Evolutionary conservation across 1,140 invertebrate genomes (phyloP), one percentile per base, ranked within the genome.

Genomic region (Heterodera carotae): DNA sequence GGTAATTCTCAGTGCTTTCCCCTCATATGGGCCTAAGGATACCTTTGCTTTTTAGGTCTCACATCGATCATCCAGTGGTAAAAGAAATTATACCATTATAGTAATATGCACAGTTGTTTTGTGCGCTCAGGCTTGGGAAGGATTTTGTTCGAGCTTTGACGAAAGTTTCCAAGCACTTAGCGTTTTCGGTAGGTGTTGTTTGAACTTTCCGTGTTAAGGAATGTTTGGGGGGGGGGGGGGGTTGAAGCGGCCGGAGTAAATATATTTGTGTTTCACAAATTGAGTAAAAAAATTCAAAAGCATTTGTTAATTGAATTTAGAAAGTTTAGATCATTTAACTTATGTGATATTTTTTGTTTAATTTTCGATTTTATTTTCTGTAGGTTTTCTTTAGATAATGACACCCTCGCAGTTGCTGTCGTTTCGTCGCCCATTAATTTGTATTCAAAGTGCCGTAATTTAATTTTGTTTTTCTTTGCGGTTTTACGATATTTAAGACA

Each of bases 61-160:
- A 60, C 25, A 67, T 86, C 18, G 85, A 86, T 39, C 69, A 62
- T 36, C 86, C 85, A 18, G 48, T 85, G 2, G 39, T 43, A 6
- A 8, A 43, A 43, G 39, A 39, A 43, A 8, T 43, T 43, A 12
- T 12, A 43, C 6, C 12, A 43, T 43, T 43, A 43, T 43, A 43
- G n/a, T 43, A 43, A 43, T 43, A 43, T 8, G 12, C 0, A 43
- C 39, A 43, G 6, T 43, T 43, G 39, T 6, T 43, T 43, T 43
- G n/a, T n/a, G n/a, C n/a, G n/a, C n/a, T 43, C 12, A 43, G 39
- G 85, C 80, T 1, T 86, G 85, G 85, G 84, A 88, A 29, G 81
- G 81, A 31, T 71, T 87, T 12, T 39, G 80, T 33, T 80, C 80
- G 25, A 75, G 79, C 18, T 81, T 71, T 33, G 84, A 83, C 43